Base-by-base conservation (phyloP, 1,140 invertebrate species). In the Mya arenaria region DNA sequence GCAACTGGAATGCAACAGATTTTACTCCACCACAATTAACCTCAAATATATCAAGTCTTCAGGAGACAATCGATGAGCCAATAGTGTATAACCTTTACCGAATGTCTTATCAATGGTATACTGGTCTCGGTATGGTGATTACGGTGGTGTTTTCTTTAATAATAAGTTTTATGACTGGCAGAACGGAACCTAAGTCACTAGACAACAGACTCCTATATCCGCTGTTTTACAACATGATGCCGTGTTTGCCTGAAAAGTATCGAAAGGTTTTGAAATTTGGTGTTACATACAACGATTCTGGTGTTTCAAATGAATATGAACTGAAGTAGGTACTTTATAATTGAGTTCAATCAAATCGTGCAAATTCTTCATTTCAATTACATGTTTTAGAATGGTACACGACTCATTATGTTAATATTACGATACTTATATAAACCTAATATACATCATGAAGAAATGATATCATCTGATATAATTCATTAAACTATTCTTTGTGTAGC, bases 21-120 rank as follows among this genome's bases (percentile, higher is more conserved):
- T 63, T 41, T n/a, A 34, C 2, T 69, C 52, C n/a, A 34, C 71
- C n/a, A 62, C n/a, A 17, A 28, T 73, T 17, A n/a, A n/a, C n/a
- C n/a, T n/a, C n/a, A n/a, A n/a, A 10, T 3, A 63, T 71, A n/a
- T 60, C 52, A 0, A 30, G 56, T 10, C 74, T 34, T 65, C 13
- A 37, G 19, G 6, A 44, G 10, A 28, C 58, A 28, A 66, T 48
- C 23, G 19, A 13, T n/a, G 32, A 36, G 32, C 25, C 65, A n/a
- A 39, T 4, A 13, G 13, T 68, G 13, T 13, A 72, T 10, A 23
- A 39, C 36, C 87, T 96, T 19, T 96, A 96, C 87, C 93, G 95
- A 77, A 93, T 98, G 10, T 98, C 97, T 0, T 98, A 98, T 88
- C 95, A 96, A 95, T 96, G 96, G 85, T 95, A 96, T 56, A 95